phyloP scores from a whole-genome alignment of 2,888 invertebrate species.

The Heliconius hortense region DNA sequence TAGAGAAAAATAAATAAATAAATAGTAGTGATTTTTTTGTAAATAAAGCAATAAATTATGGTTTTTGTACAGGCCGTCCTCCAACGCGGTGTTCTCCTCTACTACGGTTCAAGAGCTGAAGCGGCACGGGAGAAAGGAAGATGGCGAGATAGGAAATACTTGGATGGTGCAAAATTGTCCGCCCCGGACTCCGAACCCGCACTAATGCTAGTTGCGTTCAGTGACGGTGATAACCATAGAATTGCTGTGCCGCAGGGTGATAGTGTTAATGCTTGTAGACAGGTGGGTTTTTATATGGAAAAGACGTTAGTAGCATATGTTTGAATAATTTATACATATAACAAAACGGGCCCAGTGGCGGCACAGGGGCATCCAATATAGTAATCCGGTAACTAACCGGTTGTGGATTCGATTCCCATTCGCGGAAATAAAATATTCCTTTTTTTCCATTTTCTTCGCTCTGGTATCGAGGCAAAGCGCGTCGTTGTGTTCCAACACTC shows the following conservation, averaged over 20 bases:
- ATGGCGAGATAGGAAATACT: conserved; percentile 83
- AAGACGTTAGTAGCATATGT: neutral
- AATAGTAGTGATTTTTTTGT: no score
- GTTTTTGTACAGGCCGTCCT: conserved; percentile 79
- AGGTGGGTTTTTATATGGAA: conserved; percentile 54
- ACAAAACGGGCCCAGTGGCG: neutral
- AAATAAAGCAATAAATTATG: neutral
- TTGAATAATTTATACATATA: neutral
- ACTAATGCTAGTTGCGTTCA: conserved; percentile 75
- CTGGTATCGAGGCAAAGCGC: neutral
- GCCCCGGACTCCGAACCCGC: conserved; percentile 72
- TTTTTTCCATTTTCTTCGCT: neutral
- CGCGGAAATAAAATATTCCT: neutral
- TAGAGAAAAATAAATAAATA: no score
- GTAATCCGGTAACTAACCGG: no score
- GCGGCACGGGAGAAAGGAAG: conserved; percentile 81
- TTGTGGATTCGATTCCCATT: neutral
- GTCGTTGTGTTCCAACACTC: no score
- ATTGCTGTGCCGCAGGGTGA: conserved; percentile 71
- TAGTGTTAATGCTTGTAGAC: conserved; percentile 62
- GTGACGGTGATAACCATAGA: conserved; percentile 82
- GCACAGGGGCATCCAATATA: neutral
- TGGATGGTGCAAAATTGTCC: conserved; percentile 82
- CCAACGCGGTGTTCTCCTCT: conserved; percentile 85
- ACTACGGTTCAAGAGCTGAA: conserved; percentile 83